Evolutionary conservation across 2,888 invertebrate genomes (phyloP), one percentile per base, ranked within the genome.

Genomic region (Mythimna vitellina): DNA sequence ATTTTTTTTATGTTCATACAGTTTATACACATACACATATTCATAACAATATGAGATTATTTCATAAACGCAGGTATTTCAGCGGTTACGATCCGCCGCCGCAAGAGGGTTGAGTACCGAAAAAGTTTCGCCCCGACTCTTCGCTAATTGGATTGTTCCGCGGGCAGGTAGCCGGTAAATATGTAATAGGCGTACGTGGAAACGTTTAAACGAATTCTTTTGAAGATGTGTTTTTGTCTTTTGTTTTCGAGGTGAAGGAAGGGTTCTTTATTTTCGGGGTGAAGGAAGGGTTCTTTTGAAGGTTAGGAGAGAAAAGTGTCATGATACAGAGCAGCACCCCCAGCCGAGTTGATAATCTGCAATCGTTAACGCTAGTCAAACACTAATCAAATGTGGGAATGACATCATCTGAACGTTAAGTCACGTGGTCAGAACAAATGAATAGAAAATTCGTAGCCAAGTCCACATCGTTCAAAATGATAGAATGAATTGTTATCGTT

Each of bases 101-200:
- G 22, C 42, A 14, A 42, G 56, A 70, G 76, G 83, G 76, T 70
- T 68, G 76, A 82, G 83, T 69, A 29, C 77, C 68, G 77, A 73
- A 81, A 83, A 80, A 81, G 80, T 80, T 83, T 60, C 72, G 67
- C 76, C 25, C 38, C 60, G 25, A 35, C 68, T 80, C 76, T 49
- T 61, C 80, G 20, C 80, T 81, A 81, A 83, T 81, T 81, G 81
- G 70, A 81, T 83, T 83, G 81, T 83, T 80, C 62, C 17, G 65
- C 69, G 65, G 68, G 54, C 32, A 71, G 66, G 67, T 62, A 82
- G 51, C 49, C 29, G 46, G 66, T 76, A 69, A 69, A 83, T 79
- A 74, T 79, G 74, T 73, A 66, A 73, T 72, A 67, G 49, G 38
- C 64, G 57, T 68, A 70, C 65, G 58, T 74, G 66, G 61, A 62